Conservation (phyloP, 2,888 invertebrate species). For the Crossocerus cetratus region DNA sequence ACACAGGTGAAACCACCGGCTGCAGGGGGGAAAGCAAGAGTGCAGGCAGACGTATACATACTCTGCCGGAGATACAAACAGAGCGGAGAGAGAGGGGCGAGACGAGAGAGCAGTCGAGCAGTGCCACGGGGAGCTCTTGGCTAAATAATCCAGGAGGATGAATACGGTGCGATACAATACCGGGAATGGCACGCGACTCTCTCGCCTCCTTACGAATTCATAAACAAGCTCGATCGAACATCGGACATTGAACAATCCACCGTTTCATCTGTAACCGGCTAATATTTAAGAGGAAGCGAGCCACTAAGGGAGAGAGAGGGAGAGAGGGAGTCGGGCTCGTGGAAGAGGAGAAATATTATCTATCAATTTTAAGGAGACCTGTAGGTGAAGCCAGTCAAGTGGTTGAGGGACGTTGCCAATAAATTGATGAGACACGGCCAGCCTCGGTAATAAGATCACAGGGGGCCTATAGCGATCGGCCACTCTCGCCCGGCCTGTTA, state of each 20-base stretch:
- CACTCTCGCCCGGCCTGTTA: constrained; percentile 58
- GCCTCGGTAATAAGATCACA: constrained; percentile 66
- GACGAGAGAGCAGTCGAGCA: neutral
- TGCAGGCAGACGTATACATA: neutral
- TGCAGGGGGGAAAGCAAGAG: constrained; percentile 22
- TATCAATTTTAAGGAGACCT: constrained; percentile 63
- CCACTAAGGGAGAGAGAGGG: neutral
- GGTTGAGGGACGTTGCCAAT: constrained; percentile 62
- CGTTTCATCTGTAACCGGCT: neutral
- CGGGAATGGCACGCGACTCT: no score
- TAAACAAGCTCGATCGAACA: neutral
- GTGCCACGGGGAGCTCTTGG: neutral
- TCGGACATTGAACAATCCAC: neutral
- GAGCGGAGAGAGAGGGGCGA: no score
- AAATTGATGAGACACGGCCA: constrained; percentile 65
- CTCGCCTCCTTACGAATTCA: neutral
- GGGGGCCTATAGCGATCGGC: constrained; percentile 61
- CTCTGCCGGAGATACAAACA: neutral
- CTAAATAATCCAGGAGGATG: neutral
- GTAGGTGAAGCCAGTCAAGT: constrained; percentile 66
- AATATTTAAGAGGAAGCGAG: no score
- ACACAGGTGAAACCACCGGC: constrained; percentile 39
- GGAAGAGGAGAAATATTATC: constrained; percentile 57
- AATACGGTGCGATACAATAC: neutral
- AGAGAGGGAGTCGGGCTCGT: neutral